phyloP scores from a whole-genome alignment of 2,113 vertebrate species.

The Nicator chloris region DNA sequence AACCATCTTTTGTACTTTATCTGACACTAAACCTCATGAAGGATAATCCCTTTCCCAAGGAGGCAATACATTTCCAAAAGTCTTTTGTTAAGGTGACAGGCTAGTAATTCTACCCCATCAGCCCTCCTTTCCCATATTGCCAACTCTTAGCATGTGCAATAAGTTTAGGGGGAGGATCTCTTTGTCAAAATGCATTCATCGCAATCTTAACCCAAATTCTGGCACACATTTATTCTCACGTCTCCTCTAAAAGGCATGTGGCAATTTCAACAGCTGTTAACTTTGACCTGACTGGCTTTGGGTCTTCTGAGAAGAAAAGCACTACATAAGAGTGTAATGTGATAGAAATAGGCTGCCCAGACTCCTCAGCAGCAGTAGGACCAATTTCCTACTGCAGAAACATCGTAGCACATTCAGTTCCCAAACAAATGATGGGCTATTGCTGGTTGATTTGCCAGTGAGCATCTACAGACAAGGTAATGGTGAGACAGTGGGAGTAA shows the following conservation, averaged over 20 bases:
- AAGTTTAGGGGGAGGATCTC: neutral
- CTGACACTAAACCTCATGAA: neutral
- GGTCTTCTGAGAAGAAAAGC: neutral
- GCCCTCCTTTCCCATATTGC: neutral
- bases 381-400: neutral
- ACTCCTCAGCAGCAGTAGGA: neutral
- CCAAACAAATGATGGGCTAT: neutral
- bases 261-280: neutral
- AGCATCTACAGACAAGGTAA: neutral
- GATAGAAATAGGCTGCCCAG: neutral
- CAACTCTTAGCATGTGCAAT: neutral
- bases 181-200: neutral
- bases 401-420: neutral
- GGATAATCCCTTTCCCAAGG: neutral
- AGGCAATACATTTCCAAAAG: neutral
- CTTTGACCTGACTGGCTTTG: neutral
- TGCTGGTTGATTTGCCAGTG: neutral
- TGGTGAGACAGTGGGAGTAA: neutral
- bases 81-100: slow-evolving; percentile 8
- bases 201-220: neutral
- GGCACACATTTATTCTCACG: neutral
- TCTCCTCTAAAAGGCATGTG: neutral
- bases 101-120: neutral
- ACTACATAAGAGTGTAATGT: neutral
- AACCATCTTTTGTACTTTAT: neutral